A percentile compares a stretch with the other conserved stretches of the same genome.
These are phyloP conservation scores for Hirtodrosophila cameraria DNA, from an alignment of 2,888 invertebrate species.

Conservation along the genomic window DNA sequence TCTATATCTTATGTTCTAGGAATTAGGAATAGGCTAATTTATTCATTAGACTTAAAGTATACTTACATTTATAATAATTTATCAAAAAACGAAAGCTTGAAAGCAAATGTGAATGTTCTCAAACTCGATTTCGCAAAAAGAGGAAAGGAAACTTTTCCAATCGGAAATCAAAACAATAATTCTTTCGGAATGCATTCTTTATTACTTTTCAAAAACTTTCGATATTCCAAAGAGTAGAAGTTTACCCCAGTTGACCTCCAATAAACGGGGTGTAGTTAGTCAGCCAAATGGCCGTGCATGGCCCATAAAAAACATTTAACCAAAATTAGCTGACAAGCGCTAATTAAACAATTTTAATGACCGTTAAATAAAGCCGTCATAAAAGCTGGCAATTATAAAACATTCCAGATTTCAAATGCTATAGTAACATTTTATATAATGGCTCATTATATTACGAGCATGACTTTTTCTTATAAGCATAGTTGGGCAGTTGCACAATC, in stretches of 20 bases:
- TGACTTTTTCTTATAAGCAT: conserved; percentile 12
- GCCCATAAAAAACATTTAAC: conserved; percentile 25
- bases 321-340: conserved; percentile 51
- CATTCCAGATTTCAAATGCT: conserved; percentile 37
- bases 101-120: no score
- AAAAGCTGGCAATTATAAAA: conserved; percentile 39
- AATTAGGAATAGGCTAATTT: no score
- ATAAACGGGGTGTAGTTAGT: neutral
- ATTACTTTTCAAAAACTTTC: no score
- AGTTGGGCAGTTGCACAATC: conserved; percentile 31
- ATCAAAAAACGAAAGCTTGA: no score
- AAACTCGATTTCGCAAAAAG: no score
- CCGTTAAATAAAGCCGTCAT: conserved; percentile 56
- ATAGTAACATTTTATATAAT: conserved; percentile 6
- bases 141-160: no score
- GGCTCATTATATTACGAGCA: neutral
- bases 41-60: no score
- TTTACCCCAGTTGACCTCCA: neutral
- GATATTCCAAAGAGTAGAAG: no score
- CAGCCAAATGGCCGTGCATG: neutral
- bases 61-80: no score
- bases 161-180: no score
- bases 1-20: no score
- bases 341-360: conserved; percentile 70
- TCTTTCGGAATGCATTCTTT: no score